Evolutionary conservation across 1,140 invertebrate genomes (phyloP), one percentile per base, ranked within the genome.

Genomic region (Dermatophagoides farinae): DNA sequence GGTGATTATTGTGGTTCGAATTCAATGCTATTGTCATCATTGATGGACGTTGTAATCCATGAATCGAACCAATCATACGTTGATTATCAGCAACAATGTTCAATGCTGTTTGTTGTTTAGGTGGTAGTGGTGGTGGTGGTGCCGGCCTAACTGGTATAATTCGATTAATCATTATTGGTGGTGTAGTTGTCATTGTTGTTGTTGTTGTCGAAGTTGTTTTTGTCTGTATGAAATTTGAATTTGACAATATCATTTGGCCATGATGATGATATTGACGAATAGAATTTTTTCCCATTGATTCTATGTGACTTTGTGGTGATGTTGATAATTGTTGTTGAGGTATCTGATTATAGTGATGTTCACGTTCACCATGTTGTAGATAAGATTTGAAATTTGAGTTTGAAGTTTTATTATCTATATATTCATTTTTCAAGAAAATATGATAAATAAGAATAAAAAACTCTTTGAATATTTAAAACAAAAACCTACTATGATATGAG

Each of bases 311-410:
- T 47, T 47, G 46, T 23, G 46, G 31, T 4, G 43, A n/a, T 53
- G 51, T 25, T 53, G 14, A 38, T n/a, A 38, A 53, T 53, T 53
- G 51, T 53, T 53, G 51, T 25, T 39, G 51, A n/a, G n/a, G 23
- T 53, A n/a, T 5, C 11, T 53, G 51, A 5, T 53, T 25, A 25
- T 31, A 9, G 5, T 25, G n/a, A 53, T 31, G 23, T 2, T 14
- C 12, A n/a, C 10, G 51, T 2, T 53, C 23, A n/a, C 51, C 23
- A n/a, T 25, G 51, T 22, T 53, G 1, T 14, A 53, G 37, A 53
- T 53, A 14, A 53, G 20, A 53, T 53, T 22, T 16, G 4, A 22
- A 53, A 16, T 53, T 22, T 53, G 51, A 53, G 20, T 25, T 14
- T 52, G 37, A 52, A 38, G 50, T 52, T 52, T 43, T 18, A 41